Evolutionary conservation across 2,888 invertebrate species (phyloP), one percentile per base, ranked within the genome.

Genomic region (Notodonta ziczac): DNA sequence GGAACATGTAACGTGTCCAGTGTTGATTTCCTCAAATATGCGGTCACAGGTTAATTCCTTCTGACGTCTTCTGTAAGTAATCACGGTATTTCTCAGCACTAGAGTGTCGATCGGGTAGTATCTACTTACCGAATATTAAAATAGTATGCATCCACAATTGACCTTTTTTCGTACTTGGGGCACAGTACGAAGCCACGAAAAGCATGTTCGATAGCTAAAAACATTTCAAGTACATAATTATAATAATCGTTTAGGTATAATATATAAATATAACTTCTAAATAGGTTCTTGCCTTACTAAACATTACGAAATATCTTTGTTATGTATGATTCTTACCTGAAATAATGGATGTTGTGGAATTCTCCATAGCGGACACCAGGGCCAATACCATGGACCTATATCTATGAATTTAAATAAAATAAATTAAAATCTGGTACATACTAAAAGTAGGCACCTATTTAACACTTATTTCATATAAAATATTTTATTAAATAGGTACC

Each of bases 61-160:
- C 24, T 24, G 24, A 24, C 24, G 24, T 24, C 24, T 24, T 24
- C 24, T 24, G 24, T 24, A 24, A 24, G 24, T 24, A 24, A 24
- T 24, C 24, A 2, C 24, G 24, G 24, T 24, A 24, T 24, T 24
- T 24, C 24, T 24, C 24, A 24, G 24, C 24, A 24, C 24, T 24
- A 24, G 1, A 24, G 24, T 24, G 24, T 24, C 24, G 2, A 24
- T 24, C 24, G 24, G 24, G 24, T 24, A 24, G 24, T 24, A 24
- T 24, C 10, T 42, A 81, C 94, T 94, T 93, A 97, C 97, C 97
- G 69, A 97, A 89, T 74, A 97, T 97, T 69, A 97, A 94, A 76
- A 96, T 95, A 14, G 96, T 95, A 81, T 97, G 97, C 96, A 97
- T 96, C 89, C 97, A 96, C 4, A 98, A 90, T 64, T 97, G 96